phyloP scores from a whole-genome alignment of 1,140 invertebrate genomes.

The Rhysida immarginata region DNA sequence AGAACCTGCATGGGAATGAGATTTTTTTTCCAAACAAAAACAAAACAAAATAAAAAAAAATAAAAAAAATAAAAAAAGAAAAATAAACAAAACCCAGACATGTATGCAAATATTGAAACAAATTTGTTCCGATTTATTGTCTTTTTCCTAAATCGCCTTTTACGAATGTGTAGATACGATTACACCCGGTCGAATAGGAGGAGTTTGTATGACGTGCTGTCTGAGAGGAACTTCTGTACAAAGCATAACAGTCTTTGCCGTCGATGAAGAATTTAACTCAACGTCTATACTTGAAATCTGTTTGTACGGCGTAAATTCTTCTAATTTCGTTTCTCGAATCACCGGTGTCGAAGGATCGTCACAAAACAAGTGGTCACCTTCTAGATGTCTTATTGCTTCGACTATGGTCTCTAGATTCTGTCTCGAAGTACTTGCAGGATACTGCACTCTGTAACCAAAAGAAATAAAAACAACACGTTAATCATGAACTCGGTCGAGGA shows the following conservation, averaged over 20 bases:
- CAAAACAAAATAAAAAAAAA: too few relatives aligned
- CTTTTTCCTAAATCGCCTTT: too few relatives aligned
- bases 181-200: slow-evolving; percentile 17
- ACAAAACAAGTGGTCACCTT: slow-evolving; percentile 75
- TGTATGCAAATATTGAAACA: background rate
- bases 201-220: slow-evolving; percentile 15
- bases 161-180: slow-evolving; percentile 20
- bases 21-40: too few relatives aligned
- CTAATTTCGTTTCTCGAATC: background rate
- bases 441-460: slow-evolving; percentile 37
- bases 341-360: slow-evolving; percentile 11
- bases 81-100: too few relatives aligned
- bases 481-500: too few relatives aligned
- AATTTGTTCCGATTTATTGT: background rate
- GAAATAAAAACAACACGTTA: too few relatives aligned
- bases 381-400: slow-evolving; percentile 88
- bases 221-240: slow-evolving; percentile 4
- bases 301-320: background rate
- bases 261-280: background rate
- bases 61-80: too few relatives aligned
- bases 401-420: slow-evolving; percentile 95
- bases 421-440: slow-evolving; percentile 61
- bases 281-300: background rate
- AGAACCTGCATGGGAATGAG: too few relatives aligned
- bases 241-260: background rate